Evolutionary conservation across 1,140 invertebrate genomes (phyloP).

Genomic region (Argopecten irradians): DNA sequence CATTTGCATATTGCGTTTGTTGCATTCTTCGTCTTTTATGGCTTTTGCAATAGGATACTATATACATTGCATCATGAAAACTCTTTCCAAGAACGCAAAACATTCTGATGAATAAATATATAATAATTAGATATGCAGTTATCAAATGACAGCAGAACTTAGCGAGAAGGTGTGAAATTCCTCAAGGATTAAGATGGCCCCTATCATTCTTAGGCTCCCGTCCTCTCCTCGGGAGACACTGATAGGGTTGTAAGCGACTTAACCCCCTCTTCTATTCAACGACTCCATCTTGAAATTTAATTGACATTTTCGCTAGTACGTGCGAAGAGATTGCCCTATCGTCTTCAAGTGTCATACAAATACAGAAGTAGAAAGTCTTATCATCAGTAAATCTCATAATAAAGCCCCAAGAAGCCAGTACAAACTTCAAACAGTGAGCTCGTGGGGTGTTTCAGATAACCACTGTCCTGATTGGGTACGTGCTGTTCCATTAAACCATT

Average conservation of each 20-base stretch:
- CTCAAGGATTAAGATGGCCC: not conserved
- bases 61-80: too few relatives aligned
- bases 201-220: not conserved
- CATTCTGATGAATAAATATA: too few relatives aligned
- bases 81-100: too few relatives aligned
- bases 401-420: not conserved
- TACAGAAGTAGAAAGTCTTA: constrained; percentile 14
- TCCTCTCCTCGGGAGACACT: not conserved
- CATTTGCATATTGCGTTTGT: too few relatives aligned
- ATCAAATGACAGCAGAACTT: too few relatives aligned
- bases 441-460: constrained; percentile 6
- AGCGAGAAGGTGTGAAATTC: not conserved
- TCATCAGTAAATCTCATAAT: not conserved
- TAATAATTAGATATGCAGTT: too few relatives aligned
- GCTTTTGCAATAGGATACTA: too few relatives aligned
- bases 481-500: not conserved
- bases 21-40: too few relatives aligned
- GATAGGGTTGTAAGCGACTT: not conserved
- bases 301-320: constrained; percentile 5
- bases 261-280: not conserved
- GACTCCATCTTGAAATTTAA: constrained; percentile 12
- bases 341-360: constrained; percentile 16
- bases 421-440: not conserved
- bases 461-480: not conserved
- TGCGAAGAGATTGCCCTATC: constrained; percentile 8